These are phyloP conservation scores for Cryptocheilus praepositus DNA, from an alignment of 2,888 invertebrate species.

Conservation along the genomic window DNA sequence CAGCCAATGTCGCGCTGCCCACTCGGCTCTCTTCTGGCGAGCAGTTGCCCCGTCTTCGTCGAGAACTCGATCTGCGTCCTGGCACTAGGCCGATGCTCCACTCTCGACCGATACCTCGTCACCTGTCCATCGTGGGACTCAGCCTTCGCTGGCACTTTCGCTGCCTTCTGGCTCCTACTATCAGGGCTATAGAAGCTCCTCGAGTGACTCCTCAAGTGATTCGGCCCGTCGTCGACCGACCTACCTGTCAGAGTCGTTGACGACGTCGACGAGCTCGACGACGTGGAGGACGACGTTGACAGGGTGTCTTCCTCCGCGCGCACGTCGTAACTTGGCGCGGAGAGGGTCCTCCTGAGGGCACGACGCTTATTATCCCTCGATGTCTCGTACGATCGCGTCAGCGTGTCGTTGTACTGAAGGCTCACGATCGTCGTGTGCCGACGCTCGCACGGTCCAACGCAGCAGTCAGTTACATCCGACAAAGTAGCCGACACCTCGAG, in stretches of 20 bases:
- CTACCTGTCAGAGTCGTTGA: background rate
- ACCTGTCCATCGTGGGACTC: constrained; percentile 17
- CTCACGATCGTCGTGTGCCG: constrained; percentile 43
- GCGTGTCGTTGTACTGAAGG: constrained; percentile 40
- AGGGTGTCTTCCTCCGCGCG: constrained; percentile 1
- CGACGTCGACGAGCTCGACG: too few species aligned
- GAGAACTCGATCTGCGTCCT: constrained; percentile 40
- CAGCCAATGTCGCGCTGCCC: constrained; percentile 23
- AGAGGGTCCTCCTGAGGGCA: constrained; percentile 41
- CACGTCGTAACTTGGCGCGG: constrained; percentile 43
- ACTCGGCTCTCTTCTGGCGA: constrained; percentile 44
- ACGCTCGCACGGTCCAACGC: constrained; percentile 13
- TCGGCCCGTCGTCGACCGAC: constrained; percentile 15
- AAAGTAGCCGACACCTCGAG: constrained; percentile 20
- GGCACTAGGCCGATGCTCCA: constrained; percentile 38
- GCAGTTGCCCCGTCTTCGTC: constrained; percentile 56
- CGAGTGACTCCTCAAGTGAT: background rate
- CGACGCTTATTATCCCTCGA: constrained; percentile 23
- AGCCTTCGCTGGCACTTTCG: constrained; percentile 28
- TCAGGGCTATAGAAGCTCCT: background rate
- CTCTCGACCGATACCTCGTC: constrained; percentile 42
- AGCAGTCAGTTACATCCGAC: constrained; percentile 24
- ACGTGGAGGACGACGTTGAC: constrained; percentile 36
- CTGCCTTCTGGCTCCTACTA: constrained; percentile 20
- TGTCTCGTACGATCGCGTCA: constrained; percentile 31